Evolutionary conservation across 2,797 vertebrate species (phyloP).

Genomic region (Chelidonichthys spinosus): DNA sequence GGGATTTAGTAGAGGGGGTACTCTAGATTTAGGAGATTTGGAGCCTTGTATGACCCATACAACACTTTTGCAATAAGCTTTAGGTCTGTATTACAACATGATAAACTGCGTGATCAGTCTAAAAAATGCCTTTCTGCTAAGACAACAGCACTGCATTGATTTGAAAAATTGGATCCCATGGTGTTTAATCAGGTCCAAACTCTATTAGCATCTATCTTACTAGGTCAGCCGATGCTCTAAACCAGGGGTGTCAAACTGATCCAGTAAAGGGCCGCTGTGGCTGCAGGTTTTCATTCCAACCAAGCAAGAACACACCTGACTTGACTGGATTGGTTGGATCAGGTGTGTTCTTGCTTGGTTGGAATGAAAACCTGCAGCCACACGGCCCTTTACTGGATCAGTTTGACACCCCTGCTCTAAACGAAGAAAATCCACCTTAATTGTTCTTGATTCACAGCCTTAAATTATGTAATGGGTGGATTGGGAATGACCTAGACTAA

Average conservation of each 20-base stretch:
- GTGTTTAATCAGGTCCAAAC: constrained; percentile 49
- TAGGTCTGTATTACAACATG: constrained; percentile 22
- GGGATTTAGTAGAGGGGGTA: constrained; percentile 23
- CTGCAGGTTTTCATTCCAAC: too few relatives aligned
- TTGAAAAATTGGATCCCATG: constrained; percentile 58
- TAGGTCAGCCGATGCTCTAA: constrained; percentile 4
- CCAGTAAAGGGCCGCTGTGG: too few relatives aligned
- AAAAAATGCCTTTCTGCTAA: constrained; percentile 20
- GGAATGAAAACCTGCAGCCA: too few relatives aligned
- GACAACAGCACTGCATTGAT: constrained; percentile 43
- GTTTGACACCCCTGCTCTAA: too few relatives aligned
- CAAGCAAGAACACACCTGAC: too few relatives aligned
- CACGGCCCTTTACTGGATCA: too few relatives aligned
- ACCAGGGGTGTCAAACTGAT: too few relatives aligned
- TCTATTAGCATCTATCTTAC: constrained; percentile 40
- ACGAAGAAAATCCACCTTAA: constrained; percentile 21
- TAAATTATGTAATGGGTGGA: constrained; percentile 11
- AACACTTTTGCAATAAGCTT: background rate
- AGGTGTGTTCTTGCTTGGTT: too few relatives aligned
- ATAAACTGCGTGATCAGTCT: constrained; percentile 45
- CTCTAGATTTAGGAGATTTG: constrained; percentile 20
- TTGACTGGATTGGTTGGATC: too few relatives aligned
- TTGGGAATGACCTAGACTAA: constrained; percentile 19
- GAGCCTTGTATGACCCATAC: background rate
- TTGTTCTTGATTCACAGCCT: constrained; percentile 16